A percentile compares a stretch with the other conserved stretches of the same genome.
These are phyloP conservation scores for Ascaphus truei DNA, from an alignment of 2,113 vertebrate genomes.

Conservation along the genomic window DNA sequence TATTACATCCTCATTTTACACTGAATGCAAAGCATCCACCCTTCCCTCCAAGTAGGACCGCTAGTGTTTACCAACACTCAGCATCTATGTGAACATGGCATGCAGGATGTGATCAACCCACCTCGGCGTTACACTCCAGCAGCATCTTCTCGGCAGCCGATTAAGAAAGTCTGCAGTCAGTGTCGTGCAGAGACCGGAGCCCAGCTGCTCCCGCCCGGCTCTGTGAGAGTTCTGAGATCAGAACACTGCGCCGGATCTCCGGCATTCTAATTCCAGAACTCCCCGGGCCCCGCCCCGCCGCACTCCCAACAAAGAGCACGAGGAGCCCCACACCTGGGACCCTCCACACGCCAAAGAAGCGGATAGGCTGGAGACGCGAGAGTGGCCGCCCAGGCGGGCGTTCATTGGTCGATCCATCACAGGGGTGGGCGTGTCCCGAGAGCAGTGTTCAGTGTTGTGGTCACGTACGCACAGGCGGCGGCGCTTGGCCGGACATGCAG, in stretches of 20 bases:
- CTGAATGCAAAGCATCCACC: too few relatives aligned
- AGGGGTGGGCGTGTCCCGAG: background rate
- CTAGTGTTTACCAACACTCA: too few relatives aligned
- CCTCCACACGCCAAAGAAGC: background rate
- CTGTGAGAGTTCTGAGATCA: background rate
- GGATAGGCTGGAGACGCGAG: background rate
- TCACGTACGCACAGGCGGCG: background rate
- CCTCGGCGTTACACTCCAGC: background rate
- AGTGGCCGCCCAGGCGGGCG: background rate
- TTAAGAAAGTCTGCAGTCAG: background rate
- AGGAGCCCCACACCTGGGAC: background rate
- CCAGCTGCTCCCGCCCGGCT: background rate
- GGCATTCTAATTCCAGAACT: background rate
- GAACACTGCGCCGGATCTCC: background rate
- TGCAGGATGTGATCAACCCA: too few relatives aligned
- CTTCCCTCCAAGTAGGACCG: too few relatives aligned
- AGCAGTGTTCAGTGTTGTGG: background rate
- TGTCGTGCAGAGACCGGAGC: background rate
- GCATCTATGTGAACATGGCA: too few relatives aligned
- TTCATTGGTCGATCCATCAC: background rate
- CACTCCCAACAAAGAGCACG: conserved; percentile 25
- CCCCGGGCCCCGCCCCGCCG: background rate
- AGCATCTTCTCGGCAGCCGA: background rate
- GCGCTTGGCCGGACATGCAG: conserved; percentile 4
- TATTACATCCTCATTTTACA: too few relatives aligned